Conservation (phyloP, 2,888 invertebrate species). For the Habroteleia sp. region DNA sequence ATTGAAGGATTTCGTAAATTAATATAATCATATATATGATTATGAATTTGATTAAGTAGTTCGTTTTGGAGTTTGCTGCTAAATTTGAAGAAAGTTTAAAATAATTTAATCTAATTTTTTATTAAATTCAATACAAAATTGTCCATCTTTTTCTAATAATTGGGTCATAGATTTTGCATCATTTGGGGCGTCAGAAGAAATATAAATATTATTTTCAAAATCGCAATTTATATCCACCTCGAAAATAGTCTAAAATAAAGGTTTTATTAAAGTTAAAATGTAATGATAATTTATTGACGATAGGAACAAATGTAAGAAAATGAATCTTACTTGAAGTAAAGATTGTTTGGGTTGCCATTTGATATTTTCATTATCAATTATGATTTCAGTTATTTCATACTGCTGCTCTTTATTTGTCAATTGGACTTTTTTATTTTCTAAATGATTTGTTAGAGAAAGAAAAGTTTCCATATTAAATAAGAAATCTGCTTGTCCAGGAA, state of each 20-base stretch:
- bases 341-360: slow-evolving; percentile 64
- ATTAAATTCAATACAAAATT: slow-evolving; percentile 12
- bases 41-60: neutral
- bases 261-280: too few relatives aligned
- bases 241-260: slow-evolving; percentile 10
- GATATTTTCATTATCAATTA: slow-evolving; percentile 56
- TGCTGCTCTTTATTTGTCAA: slow-evolving; percentile 11
- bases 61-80: neutral
- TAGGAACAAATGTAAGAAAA: too few relatives aligned
- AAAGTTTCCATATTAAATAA: slow-evolving; percentile 71
- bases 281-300: too few relatives aligned
- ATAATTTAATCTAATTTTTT: slow-evolving; percentile 5
- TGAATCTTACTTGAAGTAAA: slow-evolving; percentile 19
- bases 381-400: slow-evolving; percentile 58
- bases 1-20: slow-evolving; percentile 66
- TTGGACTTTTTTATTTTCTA: slow-evolving; percentile 7
- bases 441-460: slow-evolving; percentile 24
- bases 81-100: neutral
- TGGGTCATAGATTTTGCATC: slow-evolving; percentile 58
- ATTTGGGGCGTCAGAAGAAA: slow-evolving; percentile 47
- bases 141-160: slow-evolving; percentile 57
- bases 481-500: slow-evolving; percentile 82
- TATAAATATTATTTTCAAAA: slow-evolving; percentile 59
- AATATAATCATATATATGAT: too few relatives aligned
- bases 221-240: slow-evolving; percentile 16